Evolutionary conservation across 64 coral and sea anemone species (phyloP).

Genomic region (Dendrophyllia cribrosa): DNA sequence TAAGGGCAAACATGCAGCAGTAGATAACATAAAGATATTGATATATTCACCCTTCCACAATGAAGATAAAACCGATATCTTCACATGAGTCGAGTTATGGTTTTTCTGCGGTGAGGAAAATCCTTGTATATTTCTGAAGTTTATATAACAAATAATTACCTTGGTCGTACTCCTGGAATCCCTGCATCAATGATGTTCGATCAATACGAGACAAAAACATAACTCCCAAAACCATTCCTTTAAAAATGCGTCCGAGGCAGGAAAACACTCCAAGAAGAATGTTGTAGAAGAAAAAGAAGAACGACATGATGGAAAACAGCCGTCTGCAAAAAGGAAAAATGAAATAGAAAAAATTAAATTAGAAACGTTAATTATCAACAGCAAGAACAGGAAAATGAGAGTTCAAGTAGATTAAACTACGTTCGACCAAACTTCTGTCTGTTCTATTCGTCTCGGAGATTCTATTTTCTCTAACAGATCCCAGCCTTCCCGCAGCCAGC

Average conservation of each 20-base stretch:
- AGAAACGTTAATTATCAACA: neutral
- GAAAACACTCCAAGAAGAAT: conserved; percentile 75
- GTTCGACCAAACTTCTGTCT: too few relatives aligned
- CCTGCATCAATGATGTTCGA: conserved; percentile 57
- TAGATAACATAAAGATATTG: too few relatives aligned
- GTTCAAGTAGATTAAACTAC: neutral
- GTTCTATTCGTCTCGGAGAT: too few relatives aligned
- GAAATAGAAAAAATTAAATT: neutral
- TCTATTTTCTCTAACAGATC: too few relatives aligned
- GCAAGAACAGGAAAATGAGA: neutral
- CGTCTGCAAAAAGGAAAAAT: conserved; percentile 33
- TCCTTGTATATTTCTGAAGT: too few relatives aligned
- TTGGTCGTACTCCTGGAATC: conserved; percentile 54
- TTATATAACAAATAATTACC: conserved; percentile 1
- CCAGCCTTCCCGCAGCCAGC: too few relatives aligned
- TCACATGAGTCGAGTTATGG: too few relatives aligned
- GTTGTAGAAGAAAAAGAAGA: conserved; percentile 89
- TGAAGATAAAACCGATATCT: too few relatives aligned
- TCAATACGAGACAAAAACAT: conserved; percentile 68
- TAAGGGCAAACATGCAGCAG: too few relatives aligned
- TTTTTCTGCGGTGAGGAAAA: too few relatives aligned
- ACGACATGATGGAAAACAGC: conserved; percentile 61
- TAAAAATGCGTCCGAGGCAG: conserved; percentile 40
- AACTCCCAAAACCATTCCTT: conserved; percentile 55
- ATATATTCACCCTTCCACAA: too few relatives aligned